Percentiles rank a stretch among this genome's conserved stretches.
These are phyloP conservation scores for Cyclophora punctaria DNA, from an alignment of 2,888 invertebrate species.

Conservation along the genomic window DNA sequence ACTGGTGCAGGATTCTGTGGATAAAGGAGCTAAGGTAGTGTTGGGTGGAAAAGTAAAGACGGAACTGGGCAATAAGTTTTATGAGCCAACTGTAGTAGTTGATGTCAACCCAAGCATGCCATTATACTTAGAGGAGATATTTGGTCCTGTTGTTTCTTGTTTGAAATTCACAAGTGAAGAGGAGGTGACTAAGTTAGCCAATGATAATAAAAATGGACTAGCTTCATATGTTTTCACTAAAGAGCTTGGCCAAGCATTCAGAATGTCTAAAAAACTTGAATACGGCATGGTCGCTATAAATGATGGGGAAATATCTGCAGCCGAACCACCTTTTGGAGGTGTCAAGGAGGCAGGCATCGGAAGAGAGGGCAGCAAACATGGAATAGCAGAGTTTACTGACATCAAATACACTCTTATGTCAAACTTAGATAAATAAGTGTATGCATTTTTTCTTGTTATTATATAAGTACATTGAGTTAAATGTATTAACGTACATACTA, in stretches of 20 bases:
- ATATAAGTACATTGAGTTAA: no score
- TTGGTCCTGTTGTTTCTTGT: constrained; percentile 94
- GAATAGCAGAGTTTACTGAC: constrained; percentile 92
- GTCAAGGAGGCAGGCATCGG: constrained; percentile 97
- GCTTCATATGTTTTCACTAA: constrained; percentile 96
- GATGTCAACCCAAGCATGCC: constrained; percentile 87
- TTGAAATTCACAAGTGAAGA: constrained; percentile 91
- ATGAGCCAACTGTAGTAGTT: constrained; percentile 90
- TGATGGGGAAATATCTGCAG: constrained; percentile 92
- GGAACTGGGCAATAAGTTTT: constrained; percentile 85
- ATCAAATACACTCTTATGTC: constrained; percentile 91
- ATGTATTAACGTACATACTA: no score
- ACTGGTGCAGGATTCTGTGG: constrained; percentile 89
- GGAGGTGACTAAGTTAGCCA: constrained; percentile 89
- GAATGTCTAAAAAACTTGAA: constrained; percentile 89
- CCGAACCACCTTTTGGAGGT: constrained; percentile 98
- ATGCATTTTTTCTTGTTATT: neutral
- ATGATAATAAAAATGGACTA: constrained; percentile 87
- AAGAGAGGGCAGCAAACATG: constrained; percentile 93
- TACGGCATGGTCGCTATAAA: constrained; percentile 98
- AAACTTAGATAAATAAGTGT: constrained; percentile 47
- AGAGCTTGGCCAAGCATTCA: constrained; percentile 91
- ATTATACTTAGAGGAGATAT: constrained; percentile 91
- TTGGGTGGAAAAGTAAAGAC: constrained; percentile 83
- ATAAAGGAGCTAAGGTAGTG: constrained; percentile 86